Evolutionary conservation across 1,140 invertebrate species (phyloP).

Genomic region (Drosophila paulistorum): DNA sequence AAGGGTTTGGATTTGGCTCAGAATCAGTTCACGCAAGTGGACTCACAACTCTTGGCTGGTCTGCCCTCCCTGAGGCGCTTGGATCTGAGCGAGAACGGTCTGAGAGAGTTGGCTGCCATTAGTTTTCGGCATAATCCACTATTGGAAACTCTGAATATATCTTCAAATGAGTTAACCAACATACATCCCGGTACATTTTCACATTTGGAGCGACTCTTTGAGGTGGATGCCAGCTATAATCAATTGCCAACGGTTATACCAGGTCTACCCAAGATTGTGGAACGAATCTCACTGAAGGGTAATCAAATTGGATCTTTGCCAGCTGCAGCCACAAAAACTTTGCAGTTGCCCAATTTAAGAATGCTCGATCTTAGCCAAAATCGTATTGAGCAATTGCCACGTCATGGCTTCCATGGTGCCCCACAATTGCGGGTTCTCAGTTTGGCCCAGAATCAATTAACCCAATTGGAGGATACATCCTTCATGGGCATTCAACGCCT

Average conservation of each 20-base stretch:
- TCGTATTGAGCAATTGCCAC: constrained; percentile 88
- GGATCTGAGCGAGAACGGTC: constrained; percentile 91
- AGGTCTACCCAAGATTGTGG: constrained; percentile 89
- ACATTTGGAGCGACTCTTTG: constrained; percentile 89
- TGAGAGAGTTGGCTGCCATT: constrained; percentile 88
- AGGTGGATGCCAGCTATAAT: constrained; percentile 91
- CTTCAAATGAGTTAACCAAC: constrained; percentile 87
- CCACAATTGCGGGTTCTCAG: constrained; percentile 89
- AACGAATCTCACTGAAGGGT: constrained; percentile 89
- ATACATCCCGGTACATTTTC: constrained; percentile 90
- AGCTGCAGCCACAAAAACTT: constrained; percentile 85
- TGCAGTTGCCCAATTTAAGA: constrained; percentile 88
- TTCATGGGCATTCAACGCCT: constrained; percentile 89
- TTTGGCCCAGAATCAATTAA: constrained; percentile 90
- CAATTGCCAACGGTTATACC: constrained; percentile 88
- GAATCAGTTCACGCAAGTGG: constrained; percentile 89
- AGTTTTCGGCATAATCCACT: constrained; percentile 88
- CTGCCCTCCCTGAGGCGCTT: constrained; percentile 89
- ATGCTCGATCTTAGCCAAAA: constrained; percentile 91
- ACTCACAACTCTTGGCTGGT: constrained; percentile 88
- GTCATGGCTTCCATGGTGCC: constrained; percentile 87
- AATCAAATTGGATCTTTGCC: constrained; percentile 90
- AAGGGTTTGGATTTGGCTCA: constrained; percentile 92
- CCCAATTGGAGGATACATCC: constrained; percentile 87
- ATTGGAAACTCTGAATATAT: constrained; percentile 91